Base-by-base conservation (phyloP, 2,797 vertebrate genomes). In the Takifugu ocellatus region DNA sequence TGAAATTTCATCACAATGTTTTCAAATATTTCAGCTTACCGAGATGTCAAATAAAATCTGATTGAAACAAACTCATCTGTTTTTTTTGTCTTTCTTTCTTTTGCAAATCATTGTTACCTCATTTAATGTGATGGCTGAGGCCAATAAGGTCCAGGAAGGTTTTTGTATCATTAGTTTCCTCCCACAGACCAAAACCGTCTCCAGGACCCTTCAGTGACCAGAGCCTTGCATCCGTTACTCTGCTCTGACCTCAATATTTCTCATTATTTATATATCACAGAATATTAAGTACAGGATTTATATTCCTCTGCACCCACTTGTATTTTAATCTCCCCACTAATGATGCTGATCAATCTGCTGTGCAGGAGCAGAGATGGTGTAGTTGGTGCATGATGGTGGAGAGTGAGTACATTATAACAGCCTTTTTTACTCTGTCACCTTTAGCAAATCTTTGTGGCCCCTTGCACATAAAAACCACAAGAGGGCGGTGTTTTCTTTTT, bases 321-420 rank as follows among this genome's bases (percentile, higher is more conserved):
- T 61, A 50, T 49, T 78, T 72, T 77, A 77, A 70, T 82, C n/a
- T 25, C 60, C 24, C 49, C 59, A 56, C 82, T 84, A 82, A 83
- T 73, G 65, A 60, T 68, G 52, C 48, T 24, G 64, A 62, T 49
- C 51, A 27, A 27, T 76, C 51, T 58, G 72, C 77, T 55, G 42
- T 53, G 59, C 51, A 54, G 51, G 16, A 27, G n/a, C 31, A 25
- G 58, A 52, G 72, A 46, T 46, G 39, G 39, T 14, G 1, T 50
- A 24, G 68, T 59, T 62, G 47, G 74, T 68, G 59, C 51, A 82
- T 83, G 39, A 81, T 61, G 61, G 53, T 65, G 24, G 50, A 64
- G 68, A 81, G 64, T 71, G 77, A 84, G 63, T 72, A 68, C 74
- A 77, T 75, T 72, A 74, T 87, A 86, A 86, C 86, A 79, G 55